Percentiles rank a stretch among this genome's conserved stretches.
Evolutionary conservation across 2,888 invertebrate genomes (phyloP).

Genomic region (Suillia variegata): DNA sequence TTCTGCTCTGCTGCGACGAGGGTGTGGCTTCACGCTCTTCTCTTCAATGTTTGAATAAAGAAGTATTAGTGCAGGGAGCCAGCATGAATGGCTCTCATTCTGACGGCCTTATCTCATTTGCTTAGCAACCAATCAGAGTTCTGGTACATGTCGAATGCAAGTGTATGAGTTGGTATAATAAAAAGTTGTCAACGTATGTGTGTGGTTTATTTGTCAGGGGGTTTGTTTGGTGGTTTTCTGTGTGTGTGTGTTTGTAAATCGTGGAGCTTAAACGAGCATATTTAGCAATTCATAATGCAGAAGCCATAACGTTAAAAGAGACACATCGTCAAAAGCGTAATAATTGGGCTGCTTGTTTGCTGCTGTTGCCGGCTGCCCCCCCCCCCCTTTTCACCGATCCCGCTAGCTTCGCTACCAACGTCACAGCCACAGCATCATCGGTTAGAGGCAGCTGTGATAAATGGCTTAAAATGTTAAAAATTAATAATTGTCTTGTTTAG

Average conservation of each 20-base stretch:
- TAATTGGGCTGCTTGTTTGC: conserved; percentile 33
- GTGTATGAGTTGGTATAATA: too few relatives aligned
- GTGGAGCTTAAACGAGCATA: not conserved
- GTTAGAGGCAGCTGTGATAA: conserved; percentile 14
- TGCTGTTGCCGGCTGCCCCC: too few relatives aligned
- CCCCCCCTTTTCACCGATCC: too few relatives aligned
- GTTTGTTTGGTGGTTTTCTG: not conserved
- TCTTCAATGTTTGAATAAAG: too few relatives aligned
- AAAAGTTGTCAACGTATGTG: not conserved
- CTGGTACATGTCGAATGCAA: not conserved
- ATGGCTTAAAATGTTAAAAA: conserved; percentile 19
- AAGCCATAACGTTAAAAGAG: conserved; percentile 27
- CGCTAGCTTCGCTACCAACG: too few relatives aligned
- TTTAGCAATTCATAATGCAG: conserved; percentile 22
- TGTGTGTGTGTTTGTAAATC: not conserved
- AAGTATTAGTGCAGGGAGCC: too few relatives aligned
- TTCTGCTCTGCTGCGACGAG: not conserved
- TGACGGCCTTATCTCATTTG: not conserved
- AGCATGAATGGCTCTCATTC: not conserved
- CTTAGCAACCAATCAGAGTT: not conserved
- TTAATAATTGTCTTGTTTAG: conserved; percentile 23
- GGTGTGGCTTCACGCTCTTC: not conserved
- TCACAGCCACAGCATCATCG: too few relatives aligned
- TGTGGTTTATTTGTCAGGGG: not conserved
- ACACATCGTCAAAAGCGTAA: conserved; percentile 39